Evolutionary conservation across 2,888 invertebrate species (phyloP).

Genomic region (Trachelus troglodyta): DNA sequence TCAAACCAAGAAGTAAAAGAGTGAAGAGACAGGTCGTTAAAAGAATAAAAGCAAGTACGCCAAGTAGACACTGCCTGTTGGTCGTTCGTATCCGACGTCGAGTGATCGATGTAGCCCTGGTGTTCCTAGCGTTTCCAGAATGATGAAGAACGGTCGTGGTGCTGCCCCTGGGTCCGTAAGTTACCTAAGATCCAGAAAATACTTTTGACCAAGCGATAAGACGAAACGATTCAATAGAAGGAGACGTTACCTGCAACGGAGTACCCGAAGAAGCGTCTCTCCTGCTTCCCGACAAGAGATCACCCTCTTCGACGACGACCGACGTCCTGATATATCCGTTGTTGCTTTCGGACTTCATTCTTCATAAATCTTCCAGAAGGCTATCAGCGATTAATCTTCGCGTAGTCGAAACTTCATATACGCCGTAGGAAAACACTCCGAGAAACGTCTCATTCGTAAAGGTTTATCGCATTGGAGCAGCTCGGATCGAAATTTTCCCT

Average conservation of each 20-base stretch:
- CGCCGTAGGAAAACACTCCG: not conserved
- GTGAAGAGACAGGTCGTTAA: slow-evolving; percentile 52
- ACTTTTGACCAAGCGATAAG: not conserved
- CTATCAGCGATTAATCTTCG: not conserved
- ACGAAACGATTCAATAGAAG: not conserved
- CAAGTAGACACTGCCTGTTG: slow-evolving; percentile 52
- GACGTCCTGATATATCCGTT: slow-evolving; percentile 56
- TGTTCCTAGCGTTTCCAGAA: slow-evolving; percentile 38
- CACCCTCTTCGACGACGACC: slow-evolving; percentile 50
- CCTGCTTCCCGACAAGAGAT: slow-evolving; percentile 43
- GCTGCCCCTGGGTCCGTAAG: slow-evolving; percentile 51
- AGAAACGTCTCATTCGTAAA: not conserved
- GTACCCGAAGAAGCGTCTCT: slow-evolving; percentile 42
- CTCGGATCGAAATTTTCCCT: not conserved
- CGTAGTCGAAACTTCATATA: not conserved
- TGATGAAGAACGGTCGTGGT: slow-evolving; percentile 49
- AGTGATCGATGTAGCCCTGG: slow-evolving; percentile 49
- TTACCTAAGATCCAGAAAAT: slow-evolving; percentile 42
- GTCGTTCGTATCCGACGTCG: slow-evolving; percentile 45
- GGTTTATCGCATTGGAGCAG: not conserved
- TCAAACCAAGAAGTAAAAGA: slow-evolving; percentile 51
- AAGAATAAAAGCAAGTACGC: slow-evolving; percentile 50
- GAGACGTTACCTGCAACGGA: slow-evolving; percentile 50
- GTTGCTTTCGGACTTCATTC: slow-evolving; percentile 54
- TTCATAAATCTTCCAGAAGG: not conserved